Conservation (phyloP, 2,888 invertebrate genomes). For the Morpho deidamia region DNA sequence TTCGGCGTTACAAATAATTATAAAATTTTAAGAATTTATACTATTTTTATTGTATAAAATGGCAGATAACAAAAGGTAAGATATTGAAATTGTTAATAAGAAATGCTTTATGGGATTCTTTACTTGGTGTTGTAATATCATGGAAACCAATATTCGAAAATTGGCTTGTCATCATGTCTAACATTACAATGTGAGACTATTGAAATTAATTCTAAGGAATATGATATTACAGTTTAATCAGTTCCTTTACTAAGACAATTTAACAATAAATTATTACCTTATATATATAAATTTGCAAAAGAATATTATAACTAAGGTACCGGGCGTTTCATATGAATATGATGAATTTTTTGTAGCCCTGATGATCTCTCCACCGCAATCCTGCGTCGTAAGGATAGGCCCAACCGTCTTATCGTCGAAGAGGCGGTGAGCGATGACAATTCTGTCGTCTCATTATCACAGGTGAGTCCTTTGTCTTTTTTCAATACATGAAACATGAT, state of each 20-base stretch:
- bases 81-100: slow-evolving; percentile 7
- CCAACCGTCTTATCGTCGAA: slow-evolving; percentile 98
- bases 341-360: slow-evolving; percentile 67
- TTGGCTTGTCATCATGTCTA: slow-evolving; percentile 79
- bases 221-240: background rate
- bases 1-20: slow-evolving; percentile 49
- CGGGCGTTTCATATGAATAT: slow-evolving; percentile 22
- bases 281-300: background rate
- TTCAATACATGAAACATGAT: background rate
- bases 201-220: background rate
- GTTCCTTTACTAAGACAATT: background rate
- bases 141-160: slow-evolving; percentile 49
- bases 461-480: slow-evolving; percentile 76
- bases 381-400: slow-evolving; percentile 97
- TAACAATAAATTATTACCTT: background rate
- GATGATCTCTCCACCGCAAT: slow-evolving; percentile 99
- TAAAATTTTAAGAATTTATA: slow-evolving; percentile 32
- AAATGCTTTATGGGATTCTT: slow-evolving; percentile 9
- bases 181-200: slow-evolving; percentile 25
- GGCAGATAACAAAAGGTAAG: slow-evolving; percentile 78
- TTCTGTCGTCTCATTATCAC: slow-evolving; percentile 97
- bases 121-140: slow-evolving; percentile 19
- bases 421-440: slow-evolving; percentile 99
- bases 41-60: slow-evolving; percentile 45
- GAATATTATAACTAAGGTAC: slow-evolving; percentile 1